Conservation (phyloP, 2,888 invertebrate species). For the Heteromyza rotundicornis region DNA sequence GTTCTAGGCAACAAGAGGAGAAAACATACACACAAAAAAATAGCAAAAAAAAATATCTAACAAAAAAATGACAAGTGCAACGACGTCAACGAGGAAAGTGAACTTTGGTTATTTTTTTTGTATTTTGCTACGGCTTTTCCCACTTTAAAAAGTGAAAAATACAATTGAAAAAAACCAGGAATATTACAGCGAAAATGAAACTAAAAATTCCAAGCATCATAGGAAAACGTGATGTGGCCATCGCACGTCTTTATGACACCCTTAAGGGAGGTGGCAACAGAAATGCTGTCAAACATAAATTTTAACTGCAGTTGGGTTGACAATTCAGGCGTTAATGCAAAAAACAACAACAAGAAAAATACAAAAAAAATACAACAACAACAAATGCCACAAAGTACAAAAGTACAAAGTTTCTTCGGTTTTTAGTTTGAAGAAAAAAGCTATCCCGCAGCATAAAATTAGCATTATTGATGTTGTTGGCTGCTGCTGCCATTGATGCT, state of each 20-base stretch:
- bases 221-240: neutral
- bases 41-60: slow-evolving; percentile 5
- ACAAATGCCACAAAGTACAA: neutral
- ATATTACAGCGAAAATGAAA: neutral
- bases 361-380: neutral
- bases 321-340: neutral
- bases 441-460: slow-evolving; percentile 3
- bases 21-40: too few relatives aligned
- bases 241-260: slow-evolving; percentile 2
- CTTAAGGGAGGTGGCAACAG: neutral
- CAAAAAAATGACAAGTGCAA: slow-evolving; percentile 21
- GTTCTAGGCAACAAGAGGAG: neutral
- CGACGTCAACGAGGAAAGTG: neutral
- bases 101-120: too few relatives aligned
- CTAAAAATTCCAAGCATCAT: neutral
- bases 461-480: too few relatives aligned
- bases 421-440: too few relatives aligned
- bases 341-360: too few relatives aligned
- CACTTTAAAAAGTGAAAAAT: neutral
- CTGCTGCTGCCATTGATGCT: too few relatives aligned
- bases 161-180: neutral
- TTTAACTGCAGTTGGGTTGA: neutral
- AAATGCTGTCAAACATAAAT: neutral
- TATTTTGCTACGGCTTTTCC: neutral
- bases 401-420: neutral